These are phyloP conservation scores for Glyphotaelius pellucidus DNA, from an alignment of 2,888 invertebrate genomes.

Conservation along the genomic window DNA sequence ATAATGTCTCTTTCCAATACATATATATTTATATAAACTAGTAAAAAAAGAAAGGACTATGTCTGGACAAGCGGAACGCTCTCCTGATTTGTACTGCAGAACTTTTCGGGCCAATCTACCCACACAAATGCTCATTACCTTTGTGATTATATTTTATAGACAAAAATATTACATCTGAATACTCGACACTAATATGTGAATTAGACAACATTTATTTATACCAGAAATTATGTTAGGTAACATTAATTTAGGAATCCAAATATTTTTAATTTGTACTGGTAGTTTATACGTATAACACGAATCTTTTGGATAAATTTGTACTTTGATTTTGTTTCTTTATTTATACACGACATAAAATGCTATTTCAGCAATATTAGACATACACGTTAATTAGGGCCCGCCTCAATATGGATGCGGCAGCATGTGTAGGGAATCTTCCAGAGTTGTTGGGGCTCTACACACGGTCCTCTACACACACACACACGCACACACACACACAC, in stretches of 20 bases:
- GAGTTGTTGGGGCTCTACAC: not conserved
- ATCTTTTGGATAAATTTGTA: conserved; percentile 76
- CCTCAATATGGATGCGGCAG: conserved; percentile 42
- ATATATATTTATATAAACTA: conserved; percentile 27
- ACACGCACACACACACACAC: not conserved
- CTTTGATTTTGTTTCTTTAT: conserved; percentile 69
- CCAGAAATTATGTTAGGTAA: conserved; percentile 63
- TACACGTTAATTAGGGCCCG: conserved; percentile 63
- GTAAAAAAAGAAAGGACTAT: conserved; percentile 36
- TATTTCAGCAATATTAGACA: conserved; percentile 65
- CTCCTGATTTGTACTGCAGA: conserved; percentile 55
- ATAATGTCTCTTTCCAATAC: conserved; percentile 56
- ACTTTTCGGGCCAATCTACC: conserved; percentile 68
- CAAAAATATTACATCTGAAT: conserved; percentile 71
- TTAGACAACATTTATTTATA: conserved; percentile 73
- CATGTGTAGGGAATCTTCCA: conserved; percentile 31
- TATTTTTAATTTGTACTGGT: conserved; percentile 77
- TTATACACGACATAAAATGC: conserved; percentile 64
- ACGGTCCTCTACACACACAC: not conserved
- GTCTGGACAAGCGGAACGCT: conserved; percentile 17
- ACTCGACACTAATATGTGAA: conserved; percentile 72
- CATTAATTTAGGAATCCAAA: conserved; percentile 72
- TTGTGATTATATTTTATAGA: conserved; percentile 72
- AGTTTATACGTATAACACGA: conserved; percentile 71
- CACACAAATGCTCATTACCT: conserved; percentile 65